Conservation (phyloP, 2,888 invertebrate genomes). For the Cantharis nigra region DNA sequence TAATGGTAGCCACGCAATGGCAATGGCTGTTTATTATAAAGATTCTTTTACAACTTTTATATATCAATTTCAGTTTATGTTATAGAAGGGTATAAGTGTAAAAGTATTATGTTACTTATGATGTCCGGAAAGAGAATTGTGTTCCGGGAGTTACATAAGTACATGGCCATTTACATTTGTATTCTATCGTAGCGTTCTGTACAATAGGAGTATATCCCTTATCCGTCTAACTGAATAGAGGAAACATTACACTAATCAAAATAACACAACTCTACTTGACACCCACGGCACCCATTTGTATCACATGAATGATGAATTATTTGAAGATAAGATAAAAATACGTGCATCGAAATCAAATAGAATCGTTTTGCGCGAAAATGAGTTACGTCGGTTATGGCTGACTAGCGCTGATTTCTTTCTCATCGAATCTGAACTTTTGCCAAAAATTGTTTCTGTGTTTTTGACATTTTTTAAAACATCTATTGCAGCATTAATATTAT, state of each 20-base stretch:
- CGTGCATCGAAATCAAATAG: conserved; percentile 48
- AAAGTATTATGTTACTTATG: conserved; percentile 26
- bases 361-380: conserved; percentile 35
- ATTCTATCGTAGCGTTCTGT: conserved; percentile 42
- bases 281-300: conserved; percentile 47
- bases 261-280: conserved; percentile 49
- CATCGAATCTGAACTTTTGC: conserved; percentile 34
- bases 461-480: not conserved
- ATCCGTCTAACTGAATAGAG: conserved; percentile 48
- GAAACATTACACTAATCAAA: conserved; percentile 51
- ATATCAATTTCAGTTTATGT: conserved; percentile 8
- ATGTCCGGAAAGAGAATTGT: conserved; percentile 12
- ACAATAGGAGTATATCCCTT: conserved; percentile 47
- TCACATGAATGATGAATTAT: conserved; percentile 51
- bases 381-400: conserved; percentile 32
- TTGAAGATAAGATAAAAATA: conserved; percentile 50
- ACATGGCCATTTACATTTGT: conserved; percentile 43
- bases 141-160: conserved; percentile 13
- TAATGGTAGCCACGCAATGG: not conserved
- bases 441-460: conserved; percentile 21
- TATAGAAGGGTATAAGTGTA: conserved; percentile 16
- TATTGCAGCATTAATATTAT: not conserved
- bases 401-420: conserved; percentile 36
- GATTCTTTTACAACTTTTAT: conserved; percentile 5
- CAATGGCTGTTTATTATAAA: conserved; percentile 8